Conservation (phyloP, 2,888 invertebrate species). For the Graphium colonna region DNA sequence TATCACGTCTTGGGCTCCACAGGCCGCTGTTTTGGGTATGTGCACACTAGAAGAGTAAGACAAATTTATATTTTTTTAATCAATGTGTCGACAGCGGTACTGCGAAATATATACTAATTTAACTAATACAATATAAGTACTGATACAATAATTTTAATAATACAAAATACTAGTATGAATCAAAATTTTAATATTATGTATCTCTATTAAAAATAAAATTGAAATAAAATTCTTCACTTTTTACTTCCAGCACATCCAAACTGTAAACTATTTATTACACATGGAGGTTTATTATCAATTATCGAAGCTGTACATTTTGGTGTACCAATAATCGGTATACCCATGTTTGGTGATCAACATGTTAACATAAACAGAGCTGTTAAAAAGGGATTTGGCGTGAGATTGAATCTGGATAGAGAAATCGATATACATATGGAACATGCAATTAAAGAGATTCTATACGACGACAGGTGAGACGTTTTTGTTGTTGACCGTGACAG, state of each 20-base stretch:
- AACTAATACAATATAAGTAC: no score
- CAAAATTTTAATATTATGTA: no score
- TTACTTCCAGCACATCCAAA: conserved; percentile 16
- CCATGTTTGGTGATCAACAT: conserved; percentile 12
- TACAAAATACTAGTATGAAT: no score
- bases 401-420: conserved; percentile 22
- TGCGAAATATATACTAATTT: no score
- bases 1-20: conserved; percentile 8
- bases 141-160: no score
- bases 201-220: no score
- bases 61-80: no score
- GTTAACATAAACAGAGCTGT: conserved; percentile 30
- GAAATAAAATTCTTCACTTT: no score
- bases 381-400: conserved; percentile 33
- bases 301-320: conserved; percentile 16
- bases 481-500: neutral
- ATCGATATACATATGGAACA: neutral
- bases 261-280: conserved; percentile 17
- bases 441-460: neutral
- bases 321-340: conserved; percentile 14
- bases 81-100: no score
- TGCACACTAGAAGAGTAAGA: no score
- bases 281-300: conserved; percentile 13
- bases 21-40: neutral
- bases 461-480: neutral